A percentile compares a stretch with the other conserved stretches of the same genome.
phyloP scores from a whole-genome alignment of 1,140 invertebrate genomes.

The Uloborus diversus region DNA sequence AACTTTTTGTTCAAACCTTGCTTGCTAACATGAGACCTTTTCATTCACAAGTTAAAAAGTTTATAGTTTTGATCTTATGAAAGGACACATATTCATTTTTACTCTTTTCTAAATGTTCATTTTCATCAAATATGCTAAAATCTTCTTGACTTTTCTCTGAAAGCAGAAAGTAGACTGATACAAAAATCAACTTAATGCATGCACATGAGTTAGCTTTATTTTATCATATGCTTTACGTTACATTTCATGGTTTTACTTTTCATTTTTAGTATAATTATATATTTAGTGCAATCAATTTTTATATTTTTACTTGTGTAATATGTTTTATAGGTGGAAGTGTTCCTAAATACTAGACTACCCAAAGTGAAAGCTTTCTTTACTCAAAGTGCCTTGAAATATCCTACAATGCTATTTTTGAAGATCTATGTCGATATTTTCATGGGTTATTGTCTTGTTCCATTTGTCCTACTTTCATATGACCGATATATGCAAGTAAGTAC shows the following conservation, averaged over 20 bases:
- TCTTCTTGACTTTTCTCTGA: neutral
- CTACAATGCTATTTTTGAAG: conserved; percentile 73
- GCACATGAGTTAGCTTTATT: no score
- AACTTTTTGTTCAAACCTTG: no score
- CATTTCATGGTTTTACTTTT: neutral
- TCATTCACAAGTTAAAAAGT: no score
- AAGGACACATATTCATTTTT: no score
- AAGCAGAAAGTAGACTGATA: neutral
- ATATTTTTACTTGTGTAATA: neutral
- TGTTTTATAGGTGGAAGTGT: conserved; percentile 13
- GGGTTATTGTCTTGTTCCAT: conserved; percentile 84
- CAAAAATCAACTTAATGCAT: neutral
- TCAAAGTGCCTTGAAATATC: conserved; percentile 61
- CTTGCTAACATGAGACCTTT: no score
- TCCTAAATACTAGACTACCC: conserved; percentile 34
- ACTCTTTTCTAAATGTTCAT: no score
- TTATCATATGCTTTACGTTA: neutral
- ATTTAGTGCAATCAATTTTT: conserved; percentile 6
- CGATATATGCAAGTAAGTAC: conserved; percentile 71
- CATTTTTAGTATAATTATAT: neutral
- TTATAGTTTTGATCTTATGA: no score
- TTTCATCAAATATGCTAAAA: no score
- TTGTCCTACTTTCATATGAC: conserved; percentile 76
- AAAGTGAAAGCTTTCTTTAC: conserved; percentile 63
- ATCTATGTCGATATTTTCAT: conserved; percentile 82